Conservation (phyloP, 2,113 vertebrate species). For the Capreolus pygargus region DNA sequence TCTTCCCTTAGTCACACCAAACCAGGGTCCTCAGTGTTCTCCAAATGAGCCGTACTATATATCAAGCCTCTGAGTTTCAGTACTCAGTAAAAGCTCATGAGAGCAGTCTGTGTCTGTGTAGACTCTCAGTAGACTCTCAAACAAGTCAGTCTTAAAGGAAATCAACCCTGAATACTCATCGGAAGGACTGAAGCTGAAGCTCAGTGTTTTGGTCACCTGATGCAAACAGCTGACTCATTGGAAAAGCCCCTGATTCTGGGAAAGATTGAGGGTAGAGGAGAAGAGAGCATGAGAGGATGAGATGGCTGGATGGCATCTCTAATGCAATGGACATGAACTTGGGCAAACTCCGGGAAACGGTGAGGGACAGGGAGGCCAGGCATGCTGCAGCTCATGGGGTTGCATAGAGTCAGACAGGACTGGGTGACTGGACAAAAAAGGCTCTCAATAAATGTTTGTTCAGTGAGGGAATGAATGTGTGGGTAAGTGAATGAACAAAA, state of each 20-base stretch:
- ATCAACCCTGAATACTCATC: not conserved
- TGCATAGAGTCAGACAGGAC: not conserved
- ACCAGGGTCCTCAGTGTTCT: not conserved
- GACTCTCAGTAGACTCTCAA: not conserved
- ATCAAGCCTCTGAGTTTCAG: not conserved
- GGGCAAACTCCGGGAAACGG: not conserved
- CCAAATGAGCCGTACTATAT: not conserved
- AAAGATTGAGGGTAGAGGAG: not conserved
- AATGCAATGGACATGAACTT: not conserved
- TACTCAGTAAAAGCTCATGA: not conserved
- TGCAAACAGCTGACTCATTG: not conserved
- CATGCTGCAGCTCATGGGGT: not conserved
- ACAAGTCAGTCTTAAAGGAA: not conserved
- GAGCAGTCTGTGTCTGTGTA: not conserved
- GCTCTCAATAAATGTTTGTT: not conserved
- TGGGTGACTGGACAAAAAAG: not conserved
- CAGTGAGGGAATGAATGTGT: not conserved
- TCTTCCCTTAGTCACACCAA: not conserved
- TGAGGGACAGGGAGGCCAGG: not conserved
- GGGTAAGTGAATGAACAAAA: not conserved
- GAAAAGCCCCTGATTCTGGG: not conserved
- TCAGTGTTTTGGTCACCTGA: not conserved
- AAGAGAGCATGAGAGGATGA: not conserved
- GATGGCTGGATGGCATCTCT: not conserved
- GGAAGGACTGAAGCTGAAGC: not conserved